Evolutionary conservation across 1,140 invertebrate species (phyloP), one percentile per base, ranked within the genome.

Genomic region (Trichonephila clavipes): DNA sequence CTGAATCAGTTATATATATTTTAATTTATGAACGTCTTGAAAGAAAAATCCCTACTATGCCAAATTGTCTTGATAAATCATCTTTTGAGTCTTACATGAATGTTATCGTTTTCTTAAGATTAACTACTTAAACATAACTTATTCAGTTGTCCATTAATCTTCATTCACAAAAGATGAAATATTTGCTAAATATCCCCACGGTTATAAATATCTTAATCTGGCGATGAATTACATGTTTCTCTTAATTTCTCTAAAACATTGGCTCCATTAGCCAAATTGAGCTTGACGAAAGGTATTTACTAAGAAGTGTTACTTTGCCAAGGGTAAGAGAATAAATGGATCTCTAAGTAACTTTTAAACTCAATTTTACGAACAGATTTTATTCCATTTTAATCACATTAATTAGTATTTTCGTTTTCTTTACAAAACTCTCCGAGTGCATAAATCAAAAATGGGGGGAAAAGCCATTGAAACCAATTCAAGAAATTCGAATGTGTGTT

Each of bases 141-240:
- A 77, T 40, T 77, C 72, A 18, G 6, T 14, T 7, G 18, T 77
- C 34, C 72, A 77, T 77, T 77, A 77, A 77, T 77, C 72, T 77
- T 77, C 72, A 34, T 18, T 77, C 72, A 77, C 34, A 77, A 77
- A 77, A 77, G 72, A 77, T 77, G 72, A 77, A 34, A 34, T 77
- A 77, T 77, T 77, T 77, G 72, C 34, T 77, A 40, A 77, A 18
- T 77, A 28, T 34, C 24, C 28, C 28, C 28, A 16, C 14, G 16
- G 28, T 28, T 40, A 77, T 77, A 77, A 77, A 77, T 77, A 77
- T 77, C 34, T 77, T 77, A 77, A 77, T 77, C 72, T 77, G 28
- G 72, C 24, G 34, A 34, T 77, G 72, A 77, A 77, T 77, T 77
- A n/a, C 10, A 14, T 5, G 10, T 28, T 40, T 77, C 72, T 77